phyloP scores from a whole-genome alignment of 92 coral and sea anemone species.

The Parazoanthus atlanticus region DNA sequence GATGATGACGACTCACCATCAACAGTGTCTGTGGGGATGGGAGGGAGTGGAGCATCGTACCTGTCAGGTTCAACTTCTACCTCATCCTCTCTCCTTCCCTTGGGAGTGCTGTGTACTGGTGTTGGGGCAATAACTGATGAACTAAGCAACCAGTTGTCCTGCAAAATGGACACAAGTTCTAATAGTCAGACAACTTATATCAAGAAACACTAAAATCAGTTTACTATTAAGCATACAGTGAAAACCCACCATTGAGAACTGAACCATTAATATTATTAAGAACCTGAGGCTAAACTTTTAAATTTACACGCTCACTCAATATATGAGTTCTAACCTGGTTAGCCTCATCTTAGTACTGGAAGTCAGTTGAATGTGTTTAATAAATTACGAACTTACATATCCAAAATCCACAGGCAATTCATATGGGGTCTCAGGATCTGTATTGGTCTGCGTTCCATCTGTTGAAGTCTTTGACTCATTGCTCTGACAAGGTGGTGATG shows the following conservation, averaged over 20 bases:
- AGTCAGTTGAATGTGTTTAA: no score
- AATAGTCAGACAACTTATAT: no score
- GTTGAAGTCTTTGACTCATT: slow-evolving; percentile 10
- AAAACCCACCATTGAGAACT: no score
- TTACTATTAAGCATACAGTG: no score
- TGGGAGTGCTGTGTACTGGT: slow-evolving; percentile 58
- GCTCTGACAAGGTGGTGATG: slow-evolving; percentile 33
- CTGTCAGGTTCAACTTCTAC: slow-evolving; percentile 52
- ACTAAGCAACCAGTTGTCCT: slow-evolving; percentile 60
- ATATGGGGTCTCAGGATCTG: slow-evolving; percentile 57
- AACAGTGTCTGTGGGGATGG: slow-evolving; percentile 70
- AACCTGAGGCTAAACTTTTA: no score
- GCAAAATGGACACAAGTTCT: neutral
- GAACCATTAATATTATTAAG: no score
- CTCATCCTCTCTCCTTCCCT: slow-evolving; percentile 17
- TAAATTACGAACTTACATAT: slow-evolving; percentile 52
- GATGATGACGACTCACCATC: slow-evolving; percentile 70
- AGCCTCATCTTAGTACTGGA: no score
- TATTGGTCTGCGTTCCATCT: slow-evolving; percentile 37
- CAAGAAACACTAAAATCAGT: no score
- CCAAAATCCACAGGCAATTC: slow-evolving; percentile 70
- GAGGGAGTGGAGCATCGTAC: slow-evolving; percentile 93
- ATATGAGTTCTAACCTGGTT: no score
- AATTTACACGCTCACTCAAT: no score
- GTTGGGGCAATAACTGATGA: slow-evolving; percentile 32